A percentile compares a stretch with the other conserved stretches of the same genome.
phyloP scores from a whole-genome alignment of 1,140 invertebrate genomes.

The Chlorops oryzae region DNA sequence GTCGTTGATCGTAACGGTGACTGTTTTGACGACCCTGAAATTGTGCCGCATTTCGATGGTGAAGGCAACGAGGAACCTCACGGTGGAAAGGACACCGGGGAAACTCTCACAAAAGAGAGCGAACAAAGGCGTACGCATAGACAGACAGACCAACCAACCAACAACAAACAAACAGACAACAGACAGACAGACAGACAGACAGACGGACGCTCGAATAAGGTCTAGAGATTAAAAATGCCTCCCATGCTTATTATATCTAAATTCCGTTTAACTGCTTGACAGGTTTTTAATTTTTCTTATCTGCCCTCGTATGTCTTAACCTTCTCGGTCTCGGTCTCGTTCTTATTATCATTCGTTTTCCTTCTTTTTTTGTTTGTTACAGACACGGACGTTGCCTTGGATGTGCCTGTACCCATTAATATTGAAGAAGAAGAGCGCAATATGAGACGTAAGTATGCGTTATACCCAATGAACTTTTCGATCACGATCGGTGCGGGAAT shows the following conservation, averaged over 20 bases:
- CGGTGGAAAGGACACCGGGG: no score
- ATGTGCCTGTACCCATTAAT: slow-evolving; percentile 55
- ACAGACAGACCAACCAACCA: not conserved
- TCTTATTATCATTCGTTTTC: not conserved
- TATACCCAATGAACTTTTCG: no score
- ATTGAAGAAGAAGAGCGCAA: slow-evolving; percentile 69
- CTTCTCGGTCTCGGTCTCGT: not conserved
- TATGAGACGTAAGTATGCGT: slow-evolving; percentile 68
- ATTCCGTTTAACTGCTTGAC: slow-evolving; percentile 39
- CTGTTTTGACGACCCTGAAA: no score
- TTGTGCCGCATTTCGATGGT: no score
- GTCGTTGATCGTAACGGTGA: no score
- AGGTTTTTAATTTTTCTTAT: slow-evolving; percentile 11
- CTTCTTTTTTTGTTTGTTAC: slow-evolving; percentile 46
- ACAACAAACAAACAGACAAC: not conserved
- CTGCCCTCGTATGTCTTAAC: not conserved
- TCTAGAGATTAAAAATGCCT: not conserved
- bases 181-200: not conserved
- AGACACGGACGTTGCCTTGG: slow-evolving; percentile 66
- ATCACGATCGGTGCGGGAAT: no score
- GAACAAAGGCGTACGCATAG: no score
- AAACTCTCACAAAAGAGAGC: no score
- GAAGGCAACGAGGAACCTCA: no score
- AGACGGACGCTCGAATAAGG: slow-evolving; percentile 3
- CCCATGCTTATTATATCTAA: slow-evolving; percentile 16